Evolutionary conservation across 2,113 vertebrate genomes (phyloP), one percentile per base, ranked within the genome.

Genomic region (Oreochromis tanganicae): DNA sequence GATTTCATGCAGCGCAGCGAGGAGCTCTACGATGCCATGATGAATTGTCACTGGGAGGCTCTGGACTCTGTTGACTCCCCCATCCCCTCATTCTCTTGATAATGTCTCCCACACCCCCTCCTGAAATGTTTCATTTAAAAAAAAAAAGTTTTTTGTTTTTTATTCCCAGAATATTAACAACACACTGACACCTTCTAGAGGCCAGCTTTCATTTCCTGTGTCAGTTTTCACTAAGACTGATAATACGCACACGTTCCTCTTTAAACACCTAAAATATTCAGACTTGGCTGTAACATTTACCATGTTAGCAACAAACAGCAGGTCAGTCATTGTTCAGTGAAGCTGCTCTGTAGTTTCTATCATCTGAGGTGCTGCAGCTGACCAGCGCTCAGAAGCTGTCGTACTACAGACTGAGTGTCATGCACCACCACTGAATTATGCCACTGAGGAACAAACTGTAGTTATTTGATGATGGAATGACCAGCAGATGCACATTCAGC

Each of bases 41-140:
- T 98, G 98, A 95, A 94, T 92, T 97, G 97, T 94, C 97, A 97
- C 91, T 99, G 98, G 98, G 97, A 98, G 66, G 97, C 97, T 56
- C 91, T 98, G 93, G 97, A 98, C 93, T 97, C 96, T 61, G 94
- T 97, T 82, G 94, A 96, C 48, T 97, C 97, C 3, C 91, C 96
- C 59, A 96, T 97, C 91, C 96, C 97, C 5, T 89, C 95, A 50
- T 88, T 95, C 79, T 95, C 94, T 88, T 96, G 92, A 95, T 94
- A 19, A 38, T 50, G 32, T 21, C 4, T 24, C 13, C 32, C 36
- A 4, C 3, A 9, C 24, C 29, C 54, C 14, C 61, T 3, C n/a
- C 1, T 4, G 10, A 38, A 38, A 66, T 38, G 7, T 66, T 38
- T 13, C 17, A 6, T 16, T 27, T 3, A 17, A 4, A 71, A 54